These are phyloP conservation scores for Parazoanthus swiftii DNA, from an alignment of 92 coral and sea anemone species.

Conservation along the genomic window DNA sequence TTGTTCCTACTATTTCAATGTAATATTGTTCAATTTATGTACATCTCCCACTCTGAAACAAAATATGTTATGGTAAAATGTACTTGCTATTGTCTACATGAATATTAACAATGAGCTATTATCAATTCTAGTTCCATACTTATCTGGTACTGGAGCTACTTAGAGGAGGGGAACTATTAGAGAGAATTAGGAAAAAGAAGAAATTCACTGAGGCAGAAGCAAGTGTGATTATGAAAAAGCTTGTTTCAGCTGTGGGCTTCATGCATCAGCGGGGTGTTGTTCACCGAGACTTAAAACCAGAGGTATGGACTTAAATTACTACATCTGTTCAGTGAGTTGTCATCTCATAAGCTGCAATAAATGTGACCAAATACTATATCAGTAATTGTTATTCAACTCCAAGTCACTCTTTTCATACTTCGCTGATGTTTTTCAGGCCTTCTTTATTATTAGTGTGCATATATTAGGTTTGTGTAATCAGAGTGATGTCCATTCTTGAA, in stretches of 20 bases:
- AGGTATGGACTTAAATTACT: slow-evolving; percentile 54
- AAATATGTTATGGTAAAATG: too few relatives aligned
- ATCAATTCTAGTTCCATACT: slow-evolving; percentile 73
- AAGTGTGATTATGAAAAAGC: slow-evolving; percentile 80
- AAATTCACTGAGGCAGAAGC: slow-evolving; percentile 96
- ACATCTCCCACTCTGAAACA: too few relatives aligned
- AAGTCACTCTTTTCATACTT: too few relatives aligned
- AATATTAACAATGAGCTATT: not conserved
- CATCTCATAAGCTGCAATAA: not conserved
- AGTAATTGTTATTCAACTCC: too few relatives aligned
- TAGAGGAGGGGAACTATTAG: slow-evolving; percentile 91
- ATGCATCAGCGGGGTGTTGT: slow-evolving; percentile 97
- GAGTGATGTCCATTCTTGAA: too few relatives aligned
- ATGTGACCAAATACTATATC: too few relatives aligned
- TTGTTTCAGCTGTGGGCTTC: slow-evolving; percentile 88
- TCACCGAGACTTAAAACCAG: slow-evolving; percentile 99
- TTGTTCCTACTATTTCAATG: too few relatives aligned
- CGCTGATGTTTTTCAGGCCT: too few relatives aligned
- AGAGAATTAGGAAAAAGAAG: slow-evolving; percentile 92
- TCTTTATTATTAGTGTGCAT: too few relatives aligned
- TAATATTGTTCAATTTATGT: too few relatives aligned
- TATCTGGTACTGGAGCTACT: slow-evolving; percentile 93
- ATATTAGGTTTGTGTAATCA: too few relatives aligned
- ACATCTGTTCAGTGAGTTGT: not conserved
- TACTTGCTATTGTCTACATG: too few relatives aligned